phyloP scores from a whole-genome alignment of 1,140 invertebrate genomes.

The Leptoteleia sp. region DNA sequence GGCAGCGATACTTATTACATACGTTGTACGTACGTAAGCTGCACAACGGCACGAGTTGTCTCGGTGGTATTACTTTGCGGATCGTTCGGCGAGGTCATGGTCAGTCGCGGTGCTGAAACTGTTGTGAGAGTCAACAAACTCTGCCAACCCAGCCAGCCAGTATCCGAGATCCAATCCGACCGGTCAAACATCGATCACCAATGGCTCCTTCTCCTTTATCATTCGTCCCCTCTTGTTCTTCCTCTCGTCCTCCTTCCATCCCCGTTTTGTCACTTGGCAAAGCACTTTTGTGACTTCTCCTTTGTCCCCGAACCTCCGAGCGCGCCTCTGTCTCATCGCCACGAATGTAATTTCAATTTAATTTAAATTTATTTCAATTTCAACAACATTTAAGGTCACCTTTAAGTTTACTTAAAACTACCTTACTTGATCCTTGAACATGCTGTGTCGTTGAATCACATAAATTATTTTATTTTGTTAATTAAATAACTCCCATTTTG shows the following conservation, averaged over 20 bases:
- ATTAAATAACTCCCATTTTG: too few species aligned
- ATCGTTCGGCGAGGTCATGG: conserved; percentile 80
- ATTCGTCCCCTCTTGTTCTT: conserved; percentile 29
- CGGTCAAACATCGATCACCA: conserved; percentile 68
- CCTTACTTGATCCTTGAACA: too few species aligned
- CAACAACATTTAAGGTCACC: too few species aligned
- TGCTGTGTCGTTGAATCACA: too few species aligned
- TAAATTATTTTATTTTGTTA: too few species aligned
- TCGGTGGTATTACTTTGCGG: conserved; percentile 74
- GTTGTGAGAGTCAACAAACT: conserved; percentile 80
- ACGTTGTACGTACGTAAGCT: conserved; percentile 41
- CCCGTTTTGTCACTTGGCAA: background rate
- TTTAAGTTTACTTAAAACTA: too few species aligned
- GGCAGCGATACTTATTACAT: conserved; percentile 16
- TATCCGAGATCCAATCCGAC: conserved; percentile 69
- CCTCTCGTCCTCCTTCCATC: background rate
- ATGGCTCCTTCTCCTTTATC: conserved; percentile 9
- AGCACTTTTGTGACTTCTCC: too few species aligned
- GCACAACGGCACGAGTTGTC: conserved; percentile 66
- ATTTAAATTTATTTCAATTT: too few species aligned
- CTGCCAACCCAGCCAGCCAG: conserved; percentile 61
- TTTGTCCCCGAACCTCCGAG: too few species aligned
- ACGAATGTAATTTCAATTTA: too few species aligned
- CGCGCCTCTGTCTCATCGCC: too few species aligned
- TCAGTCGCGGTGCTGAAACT: conserved; percentile 79